These are phyloP conservation scores for Poecile atricapillus DNA, from an alignment of 2,113 vertebrate species.

Conservation along the genomic window DNA sequence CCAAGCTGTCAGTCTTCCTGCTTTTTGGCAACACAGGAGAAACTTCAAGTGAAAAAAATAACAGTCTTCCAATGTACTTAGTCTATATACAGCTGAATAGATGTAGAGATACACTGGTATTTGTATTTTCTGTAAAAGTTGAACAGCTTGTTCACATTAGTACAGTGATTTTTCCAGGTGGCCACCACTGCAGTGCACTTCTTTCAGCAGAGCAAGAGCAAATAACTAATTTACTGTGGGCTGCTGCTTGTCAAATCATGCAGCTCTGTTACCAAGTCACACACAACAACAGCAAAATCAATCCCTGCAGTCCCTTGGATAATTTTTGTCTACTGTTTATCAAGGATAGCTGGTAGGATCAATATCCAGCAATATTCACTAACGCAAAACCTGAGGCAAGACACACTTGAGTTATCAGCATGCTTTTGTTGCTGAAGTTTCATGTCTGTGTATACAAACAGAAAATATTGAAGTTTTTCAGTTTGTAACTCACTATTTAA, in stretches of 20 bases:
- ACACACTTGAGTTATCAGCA: background rate
- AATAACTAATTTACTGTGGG: background rate
- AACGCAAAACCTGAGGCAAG: background rate
- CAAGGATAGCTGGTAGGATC: background rate
- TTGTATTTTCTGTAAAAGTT: background rate
- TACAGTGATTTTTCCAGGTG: background rate
- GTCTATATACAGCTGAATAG: background rate
- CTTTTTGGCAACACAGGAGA: background rate
- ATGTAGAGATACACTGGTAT: background rate
- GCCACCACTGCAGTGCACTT: background rate
- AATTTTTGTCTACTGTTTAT: constrained; percentile 21
- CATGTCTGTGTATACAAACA: background rate
- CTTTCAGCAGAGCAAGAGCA: background rate
- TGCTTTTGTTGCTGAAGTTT: background rate
- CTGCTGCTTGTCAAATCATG: background rate
- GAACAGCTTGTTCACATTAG: background rate
- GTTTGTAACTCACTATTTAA: background rate
- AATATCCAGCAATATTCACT: background rate
- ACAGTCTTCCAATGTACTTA: background rate
- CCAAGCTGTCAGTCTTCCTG: background rate
- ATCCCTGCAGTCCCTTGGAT: background rate
- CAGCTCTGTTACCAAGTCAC: background rate
- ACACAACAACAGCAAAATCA: constrained; percentile 15
- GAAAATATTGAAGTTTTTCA: background rate
- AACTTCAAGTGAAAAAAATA: background rate